phyloP scores from a whole-genome alignment of 1,140 invertebrate species.

The Steinernema khuongi region DNA sequence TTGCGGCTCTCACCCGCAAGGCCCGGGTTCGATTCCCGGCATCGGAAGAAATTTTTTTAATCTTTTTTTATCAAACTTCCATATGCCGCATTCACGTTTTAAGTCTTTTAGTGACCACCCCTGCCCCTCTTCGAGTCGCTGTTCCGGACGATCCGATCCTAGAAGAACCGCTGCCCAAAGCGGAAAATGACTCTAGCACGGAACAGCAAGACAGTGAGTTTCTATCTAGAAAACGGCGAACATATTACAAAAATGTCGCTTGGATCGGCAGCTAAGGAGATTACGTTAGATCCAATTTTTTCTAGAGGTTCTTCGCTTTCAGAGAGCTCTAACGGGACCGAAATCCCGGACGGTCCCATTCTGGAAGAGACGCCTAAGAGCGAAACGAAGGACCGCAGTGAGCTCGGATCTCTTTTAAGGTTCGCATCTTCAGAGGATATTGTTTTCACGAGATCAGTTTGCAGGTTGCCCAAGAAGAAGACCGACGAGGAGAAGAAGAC shows the following conservation, averaged over 20 bases:
- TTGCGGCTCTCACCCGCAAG: no score
- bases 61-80: no score
- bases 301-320: no score
- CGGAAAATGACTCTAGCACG: neutral
- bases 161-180: neutral
- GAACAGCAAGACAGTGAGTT: no score
- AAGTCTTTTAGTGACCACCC: neutral
- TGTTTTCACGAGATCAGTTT: neutral
- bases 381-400: neutral
- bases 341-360: neutral
- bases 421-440: neutral
- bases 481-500: neutral
- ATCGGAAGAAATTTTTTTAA: no score
- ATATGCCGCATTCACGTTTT: no score
- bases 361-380: neutral
- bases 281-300: no score
- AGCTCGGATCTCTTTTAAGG: neutral
- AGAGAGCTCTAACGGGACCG: no score
- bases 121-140: neutral
- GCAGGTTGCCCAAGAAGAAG: neutral
- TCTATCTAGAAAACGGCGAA: no score
- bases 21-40: no score
- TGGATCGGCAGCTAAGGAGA: no score
- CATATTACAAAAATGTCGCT: no score
- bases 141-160: neutral